Evolutionary conservation across 2,888 invertebrate species (phyloP).

Genomic region (Cylloceria caligata): DNA sequence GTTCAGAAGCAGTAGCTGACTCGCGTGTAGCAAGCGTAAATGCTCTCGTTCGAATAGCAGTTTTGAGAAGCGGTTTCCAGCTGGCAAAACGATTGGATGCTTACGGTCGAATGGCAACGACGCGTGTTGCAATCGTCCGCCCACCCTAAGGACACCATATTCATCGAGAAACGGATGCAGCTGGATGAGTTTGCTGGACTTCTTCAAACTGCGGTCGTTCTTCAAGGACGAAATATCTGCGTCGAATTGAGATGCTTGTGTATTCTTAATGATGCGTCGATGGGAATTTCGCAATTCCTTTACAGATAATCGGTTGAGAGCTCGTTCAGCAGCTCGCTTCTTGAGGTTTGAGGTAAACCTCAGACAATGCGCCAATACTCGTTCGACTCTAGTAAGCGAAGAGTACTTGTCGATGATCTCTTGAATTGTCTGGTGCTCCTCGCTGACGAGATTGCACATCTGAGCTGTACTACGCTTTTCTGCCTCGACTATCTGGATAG

Average conservation of each 20-base stretch:
- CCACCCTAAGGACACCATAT: constrained; percentile 63
- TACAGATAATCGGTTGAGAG: neutral
- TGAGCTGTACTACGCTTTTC: no score
- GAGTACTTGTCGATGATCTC: no score
- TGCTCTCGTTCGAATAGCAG: no score
- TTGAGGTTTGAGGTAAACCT: constrained; percentile 45
- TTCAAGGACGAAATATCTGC: constrained; percentile 38
- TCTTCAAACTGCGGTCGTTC: neutral
- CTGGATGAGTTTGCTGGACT: constrained; percentile 31
- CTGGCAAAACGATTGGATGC: no score
- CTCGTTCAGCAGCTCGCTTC: neutral
- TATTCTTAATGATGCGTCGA: no score
- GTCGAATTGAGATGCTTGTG: constrained; percentile 22
- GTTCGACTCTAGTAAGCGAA: constrained; percentile 20
- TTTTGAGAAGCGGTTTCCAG: constrained; percentile 29
- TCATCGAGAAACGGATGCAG: constrained; percentile 57
- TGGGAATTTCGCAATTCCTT: constrained; percentile 29
- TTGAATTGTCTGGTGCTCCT: constrained; percentile 2
- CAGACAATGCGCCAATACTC: constrained; percentile 47
- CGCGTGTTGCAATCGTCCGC: no score
- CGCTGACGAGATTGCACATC: constrained; percentile 70
- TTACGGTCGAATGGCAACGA: no score
- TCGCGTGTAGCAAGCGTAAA: constrained; percentile 56
- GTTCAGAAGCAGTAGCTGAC: constrained; percentile 59
- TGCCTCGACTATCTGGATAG: no score